These are phyloP conservation scores for Hippolais icterina DNA, from an alignment of 2,113 vertebrate genomes.

Conservation along the genomic window DNA sequence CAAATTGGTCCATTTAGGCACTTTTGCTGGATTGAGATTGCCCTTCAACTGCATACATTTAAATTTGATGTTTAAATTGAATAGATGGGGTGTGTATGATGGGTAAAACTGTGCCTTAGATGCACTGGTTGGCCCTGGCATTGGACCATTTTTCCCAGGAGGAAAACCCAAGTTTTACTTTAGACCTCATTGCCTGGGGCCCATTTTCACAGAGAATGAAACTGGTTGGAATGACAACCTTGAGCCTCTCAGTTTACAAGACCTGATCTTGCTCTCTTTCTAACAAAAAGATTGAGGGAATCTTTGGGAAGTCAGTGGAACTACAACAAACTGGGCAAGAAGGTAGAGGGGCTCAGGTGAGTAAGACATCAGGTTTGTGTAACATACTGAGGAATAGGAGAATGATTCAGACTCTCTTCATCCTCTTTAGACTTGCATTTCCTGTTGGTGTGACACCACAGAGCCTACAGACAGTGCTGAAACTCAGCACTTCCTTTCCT, in stretches of 20 bases:
- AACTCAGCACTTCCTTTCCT: neutral
- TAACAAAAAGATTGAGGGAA: neutral
- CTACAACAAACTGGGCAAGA: neutral
- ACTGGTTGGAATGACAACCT: neutral
- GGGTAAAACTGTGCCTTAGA: neutral
- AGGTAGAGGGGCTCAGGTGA: neutral
- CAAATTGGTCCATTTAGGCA: neutral
- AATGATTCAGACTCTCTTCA: accelerated
- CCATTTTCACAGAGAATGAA: neutral
- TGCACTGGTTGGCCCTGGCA: neutral
- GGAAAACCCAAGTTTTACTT: neutral
- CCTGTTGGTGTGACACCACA: neutral
- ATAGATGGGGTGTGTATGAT: neutral
- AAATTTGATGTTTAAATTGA: neutral
- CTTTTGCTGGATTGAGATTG: neutral
- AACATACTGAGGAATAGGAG: neutral
- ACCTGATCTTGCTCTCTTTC: neutral
- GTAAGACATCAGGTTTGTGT: neutral
- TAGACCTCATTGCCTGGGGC: neutral
- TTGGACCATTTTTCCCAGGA: neutral
- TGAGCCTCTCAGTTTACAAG: neutral
- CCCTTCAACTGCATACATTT: neutral
- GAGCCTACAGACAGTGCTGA: neutral
- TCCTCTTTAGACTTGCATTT: neutral
- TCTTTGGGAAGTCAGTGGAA: neutral